Base-by-base conservation (phyloP, 2,888 invertebrate species). In the Diploptera punctata region DNA sequence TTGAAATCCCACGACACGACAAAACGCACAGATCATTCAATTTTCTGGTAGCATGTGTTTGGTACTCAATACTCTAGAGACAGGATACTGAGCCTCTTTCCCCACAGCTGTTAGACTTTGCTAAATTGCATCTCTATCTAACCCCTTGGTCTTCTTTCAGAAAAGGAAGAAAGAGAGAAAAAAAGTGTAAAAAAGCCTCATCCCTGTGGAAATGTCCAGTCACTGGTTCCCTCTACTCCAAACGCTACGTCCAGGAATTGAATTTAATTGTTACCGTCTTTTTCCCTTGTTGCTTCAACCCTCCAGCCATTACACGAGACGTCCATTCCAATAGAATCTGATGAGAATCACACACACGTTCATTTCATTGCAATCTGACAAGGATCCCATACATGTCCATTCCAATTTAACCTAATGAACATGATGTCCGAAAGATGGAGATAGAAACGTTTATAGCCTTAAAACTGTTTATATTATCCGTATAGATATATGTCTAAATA, bases 21-120 rank as follows among this genome's bases (percentile, higher is more conserved):
- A 57, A 57, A 29, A 13, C 31, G 57, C 31, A 24, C 57, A n/a
- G 57, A 31, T 24, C 57, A 57, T 57, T 57, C 57, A 31, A 57
- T 57, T 57, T 57, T 24, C 31, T 57, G 57, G 57, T 57, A 57
- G 24, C 57, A 57, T 29, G 57, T 57, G 57, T 57, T 57, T 57
- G 57, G n/a, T 57, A 3, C n/a, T n/a, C 57, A 57, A 29, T 29
- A 26, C 57, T 29, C 57, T 29, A 29, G 57, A 29, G 57, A 29
- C 57, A 16, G 16, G 57, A 57, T 29, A 57, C 57, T 29, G 57
- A 57, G n/a, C n/a, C 52, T 10, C 24, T 47, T 18, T n/a, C 3
- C 5, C 47, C 47, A 47, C 18, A 18, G 19, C 19, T 13, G 57
- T 29, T 24, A 29, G 29, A 57, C 57, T 57, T 57, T 57, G n/a